Conservation (phyloP, 2,797 vertebrate genomes). For the Zalophus californianus region DNA sequence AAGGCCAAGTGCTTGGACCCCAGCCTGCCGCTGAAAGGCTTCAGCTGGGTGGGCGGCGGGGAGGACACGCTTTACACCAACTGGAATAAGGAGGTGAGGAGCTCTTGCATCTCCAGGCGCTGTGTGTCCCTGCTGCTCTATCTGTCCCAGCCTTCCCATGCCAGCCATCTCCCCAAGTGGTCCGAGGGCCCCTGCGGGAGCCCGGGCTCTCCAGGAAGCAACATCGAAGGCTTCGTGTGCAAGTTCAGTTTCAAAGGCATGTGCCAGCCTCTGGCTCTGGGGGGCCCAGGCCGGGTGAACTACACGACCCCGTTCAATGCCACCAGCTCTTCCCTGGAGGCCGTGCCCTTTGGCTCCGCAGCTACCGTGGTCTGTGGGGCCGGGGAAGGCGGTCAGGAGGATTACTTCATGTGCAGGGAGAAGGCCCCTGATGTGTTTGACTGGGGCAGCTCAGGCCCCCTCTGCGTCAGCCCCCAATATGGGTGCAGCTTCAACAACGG, state of each 20-base stretch:
- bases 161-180: slow-evolving; percentile 82
- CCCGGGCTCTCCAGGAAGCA: neutral
- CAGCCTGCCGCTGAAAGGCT: slow-evolving; percentile 83
- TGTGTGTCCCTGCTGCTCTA: slow-evolving; percentile 83
- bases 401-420: slow-evolving; percentile 83
- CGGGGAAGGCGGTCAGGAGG: rapidly evolving
- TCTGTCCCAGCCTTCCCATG: neutral
- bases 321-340: slow-evolving; percentile 75
- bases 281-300: slow-evolving; percentile 81
- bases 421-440: slow-evolving; percentile 58
- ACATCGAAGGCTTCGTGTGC: slow-evolving; percentile 87
- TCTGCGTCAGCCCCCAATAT: slow-evolving; percentile 79
- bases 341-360: slow-evolving; percentile 86
- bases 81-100: slow-evolving; percentile 83
- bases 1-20: slow-evolving; percentile 81
- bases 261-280: slow-evolving; percentile 85
- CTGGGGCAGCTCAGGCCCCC: slow-evolving; percentile 83
- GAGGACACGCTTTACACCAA: slow-evolving; percentile 78
- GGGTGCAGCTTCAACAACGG: slow-evolving; percentile 85
- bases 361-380: slow-evolving; percentile 82
- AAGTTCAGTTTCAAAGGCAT: slow-evolving; percentile 90
- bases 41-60: slow-evolving; percentile 83
- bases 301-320: slow-evolving; percentile 87
- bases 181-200: slow-evolving; percentile 68
- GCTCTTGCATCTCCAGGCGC: slow-evolving; percentile 83